Conservation (phyloP, 2,797 vertebrate genomes). For the Mastacembelus armatus region DNA sequence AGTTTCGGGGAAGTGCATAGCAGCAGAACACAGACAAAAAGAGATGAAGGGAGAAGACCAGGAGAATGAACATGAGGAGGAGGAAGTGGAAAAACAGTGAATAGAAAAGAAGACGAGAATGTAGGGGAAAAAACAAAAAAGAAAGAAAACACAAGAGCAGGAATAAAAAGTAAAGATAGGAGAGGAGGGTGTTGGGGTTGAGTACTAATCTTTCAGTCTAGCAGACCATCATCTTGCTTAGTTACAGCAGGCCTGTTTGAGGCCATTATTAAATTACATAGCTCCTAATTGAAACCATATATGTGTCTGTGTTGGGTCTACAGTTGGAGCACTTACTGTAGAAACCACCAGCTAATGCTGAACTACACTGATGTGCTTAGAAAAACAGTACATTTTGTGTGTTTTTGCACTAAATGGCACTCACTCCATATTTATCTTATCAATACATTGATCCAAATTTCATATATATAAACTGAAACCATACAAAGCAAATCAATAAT, state of each 20-base stretch:
- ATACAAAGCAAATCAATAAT: no score
- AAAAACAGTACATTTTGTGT: not conserved
- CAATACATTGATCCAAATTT: not conserved
- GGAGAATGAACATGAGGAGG: not conserved
- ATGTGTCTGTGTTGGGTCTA: constrained; percentile 65
- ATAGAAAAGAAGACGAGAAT: not conserved
- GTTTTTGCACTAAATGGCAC: no score
- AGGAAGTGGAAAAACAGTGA: no score
- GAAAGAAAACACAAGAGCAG: not conserved
- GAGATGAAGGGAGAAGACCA: not conserved
- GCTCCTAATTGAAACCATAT: constrained; percentile 77
- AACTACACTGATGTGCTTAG: constrained; percentile 32
- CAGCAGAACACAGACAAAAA: not conserved
- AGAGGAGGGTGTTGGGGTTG: constrained; percentile 1
- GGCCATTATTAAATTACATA: constrained; percentile 76
- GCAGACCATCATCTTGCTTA: constrained; percentile 51
- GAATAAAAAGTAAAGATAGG: constrained; percentile 1
- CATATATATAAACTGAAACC: no score
- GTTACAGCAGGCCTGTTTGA: constrained; percentile 66
- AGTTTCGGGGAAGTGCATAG: not conserved
- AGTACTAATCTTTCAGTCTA: constrained; percentile 41
- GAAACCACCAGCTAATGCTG: constrained; percentile 46
- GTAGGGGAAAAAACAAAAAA: not conserved
- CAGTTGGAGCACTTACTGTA: constrained; percentile 57
- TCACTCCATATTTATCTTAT: no score